Evolutionary conservation across 64 coral and sea anemone genomes (phyloP).

Genomic region (Pocillopora damicornis): DNA sequence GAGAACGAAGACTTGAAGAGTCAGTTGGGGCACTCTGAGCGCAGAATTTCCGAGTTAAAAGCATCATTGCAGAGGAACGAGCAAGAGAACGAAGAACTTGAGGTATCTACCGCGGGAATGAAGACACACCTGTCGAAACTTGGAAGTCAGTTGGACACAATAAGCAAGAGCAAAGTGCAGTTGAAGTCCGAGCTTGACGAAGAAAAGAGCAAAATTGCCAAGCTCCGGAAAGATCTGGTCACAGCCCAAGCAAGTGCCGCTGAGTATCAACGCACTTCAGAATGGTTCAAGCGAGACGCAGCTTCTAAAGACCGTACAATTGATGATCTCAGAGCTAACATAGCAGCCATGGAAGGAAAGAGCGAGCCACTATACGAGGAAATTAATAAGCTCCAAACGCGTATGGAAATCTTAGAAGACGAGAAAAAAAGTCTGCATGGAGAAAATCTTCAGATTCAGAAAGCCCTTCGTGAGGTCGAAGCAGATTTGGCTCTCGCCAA

Average conservation of each 20-base stretch:
- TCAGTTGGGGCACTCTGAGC: constrained; percentile 65
- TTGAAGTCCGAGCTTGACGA: constrained; percentile 76
- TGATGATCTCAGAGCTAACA: constrained; percentile 61
- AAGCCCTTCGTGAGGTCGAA: constrained; percentile 59
- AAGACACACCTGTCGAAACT: constrained; percentile 83
- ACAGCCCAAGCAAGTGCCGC: constrained; percentile 40
- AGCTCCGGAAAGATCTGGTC: constrained; percentile 59
- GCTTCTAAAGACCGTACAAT: constrained; percentile 68
- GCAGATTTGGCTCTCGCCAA: constrained; percentile 61
- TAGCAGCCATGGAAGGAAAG: constrained; percentile 72
- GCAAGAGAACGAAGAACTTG: constrained; percentile 78
- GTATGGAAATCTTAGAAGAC: constrained; percentile 79
- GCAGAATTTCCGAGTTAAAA: constrained; percentile 59
- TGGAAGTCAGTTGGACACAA: constrained; percentile 63
- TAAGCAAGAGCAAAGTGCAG: constrained; percentile 52
- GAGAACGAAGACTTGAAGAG: constrained; percentile 82
- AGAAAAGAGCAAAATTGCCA: constrained; percentile 62
- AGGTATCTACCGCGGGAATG: constrained; percentile 60
- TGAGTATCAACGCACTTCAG: constrained; percentile 56
- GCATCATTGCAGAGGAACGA: constrained; percentile 62
- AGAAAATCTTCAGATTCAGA: constrained; percentile 67
- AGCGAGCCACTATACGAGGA: constrained; percentile 82
- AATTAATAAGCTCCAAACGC: constrained; percentile 85
- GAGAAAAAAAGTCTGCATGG: constrained; percentile 67
- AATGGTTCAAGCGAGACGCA: constrained; percentile 68